Percentiles rank a stretch among this genome's conserved stretches.
phyloP scores from a whole-genome alignment of 2,888 invertebrate genomes.

The Deilephila porcellus region DNA sequence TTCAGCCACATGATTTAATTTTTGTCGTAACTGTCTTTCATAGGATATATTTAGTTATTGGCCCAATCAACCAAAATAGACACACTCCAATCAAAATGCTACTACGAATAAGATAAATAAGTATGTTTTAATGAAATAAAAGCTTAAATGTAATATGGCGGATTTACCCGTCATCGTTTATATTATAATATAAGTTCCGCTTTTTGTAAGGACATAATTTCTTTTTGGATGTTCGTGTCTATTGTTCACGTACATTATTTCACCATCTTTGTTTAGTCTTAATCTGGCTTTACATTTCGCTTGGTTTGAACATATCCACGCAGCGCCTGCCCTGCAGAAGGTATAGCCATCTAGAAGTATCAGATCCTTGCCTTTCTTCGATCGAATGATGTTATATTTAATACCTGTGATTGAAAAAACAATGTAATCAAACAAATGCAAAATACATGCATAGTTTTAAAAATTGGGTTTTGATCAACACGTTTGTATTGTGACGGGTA shows the following conservation, averaged over 20 bases:
- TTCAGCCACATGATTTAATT: too few species aligned
- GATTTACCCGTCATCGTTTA: neutral
- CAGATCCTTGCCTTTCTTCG: slow-evolving; percentile 50
- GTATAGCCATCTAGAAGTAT: slow-evolving; percentile 51
- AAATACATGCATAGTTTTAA: too few species aligned
- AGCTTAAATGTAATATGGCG: too few species aligned
- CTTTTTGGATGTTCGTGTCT: slow-evolving; percentile 56
- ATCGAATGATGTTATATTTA: slow-evolving; percentile 47
- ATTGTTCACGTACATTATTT: slow-evolving; percentile 39
- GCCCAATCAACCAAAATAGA: too few species aligned
- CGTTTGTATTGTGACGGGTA: too few species aligned
- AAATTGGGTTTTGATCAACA: too few species aligned
- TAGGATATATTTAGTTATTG: too few species aligned
- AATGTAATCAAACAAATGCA: too few species aligned
- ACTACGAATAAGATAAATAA: too few species aligned
- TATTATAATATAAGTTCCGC: slow-evolving; percentile 34
- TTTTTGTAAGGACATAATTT: slow-evolving; percentile 38
- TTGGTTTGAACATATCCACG: slow-evolving; percentile 8
- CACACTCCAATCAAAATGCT: too few species aligned
- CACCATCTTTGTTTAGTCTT: slow-evolving; percentile 37
- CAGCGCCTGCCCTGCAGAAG: slow-evolving; percentile 39
- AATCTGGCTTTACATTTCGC: slow-evolving; percentile 40
- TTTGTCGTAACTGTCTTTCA: too few species aligned
- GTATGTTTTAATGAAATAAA: too few species aligned
- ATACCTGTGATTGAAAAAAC: neutral